Conservation (phyloP, 2,888 invertebrate species). For the Reticulitermes lucifugus region DNA sequence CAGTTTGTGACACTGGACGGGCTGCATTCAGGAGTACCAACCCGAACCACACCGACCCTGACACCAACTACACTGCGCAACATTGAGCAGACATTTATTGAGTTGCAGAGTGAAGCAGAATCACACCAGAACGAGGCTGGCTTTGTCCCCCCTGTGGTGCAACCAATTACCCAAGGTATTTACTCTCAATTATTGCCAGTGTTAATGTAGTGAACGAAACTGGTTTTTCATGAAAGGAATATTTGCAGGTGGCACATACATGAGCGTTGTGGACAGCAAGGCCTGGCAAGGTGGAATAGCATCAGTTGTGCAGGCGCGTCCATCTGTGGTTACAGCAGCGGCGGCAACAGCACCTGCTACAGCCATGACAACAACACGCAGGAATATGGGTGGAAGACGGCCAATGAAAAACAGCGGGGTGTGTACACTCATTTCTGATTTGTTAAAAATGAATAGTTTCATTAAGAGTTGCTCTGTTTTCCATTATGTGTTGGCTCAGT, state of each 20-base stretch:
- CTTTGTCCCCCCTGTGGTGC: constrained; percentile 86
- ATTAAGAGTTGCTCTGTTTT: neutral
- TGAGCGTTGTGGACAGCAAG: constrained; percentile 62
- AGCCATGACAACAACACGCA: constrained; percentile 66
- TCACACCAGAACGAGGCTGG: constrained; percentile 88
- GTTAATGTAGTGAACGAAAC: too few relatives aligned
- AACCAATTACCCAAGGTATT: constrained; percentile 59
- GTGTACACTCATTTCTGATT: constrained; percentile 47
- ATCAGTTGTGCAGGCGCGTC: constrained; percentile 46
- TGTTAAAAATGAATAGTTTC: neutral
- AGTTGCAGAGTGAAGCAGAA: constrained; percentile 79
- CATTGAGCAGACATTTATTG: constrained; percentile 93
- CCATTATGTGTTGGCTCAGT: neutral
- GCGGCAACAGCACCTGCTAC: constrained; percentile 58
- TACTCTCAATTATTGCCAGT: neutral
- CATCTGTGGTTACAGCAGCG: constrained; percentile 30
- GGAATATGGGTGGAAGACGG: constrained; percentile 88
- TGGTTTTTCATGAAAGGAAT: neutral
- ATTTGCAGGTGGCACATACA: constrained; percentile 54
- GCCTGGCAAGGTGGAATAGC: constrained; percentile 65
- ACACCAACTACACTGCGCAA: constrained; percentile 92
- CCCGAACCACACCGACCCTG: constrained; percentile 92
- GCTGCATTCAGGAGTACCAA: constrained; percentile 78
- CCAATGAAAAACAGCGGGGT: constrained; percentile 75
- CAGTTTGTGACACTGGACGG: constrained; percentile 63